Evolutionary conservation across 2,113 vertebrate species (phyloP).

Genomic region (Cryptotis parvus): DNA sequence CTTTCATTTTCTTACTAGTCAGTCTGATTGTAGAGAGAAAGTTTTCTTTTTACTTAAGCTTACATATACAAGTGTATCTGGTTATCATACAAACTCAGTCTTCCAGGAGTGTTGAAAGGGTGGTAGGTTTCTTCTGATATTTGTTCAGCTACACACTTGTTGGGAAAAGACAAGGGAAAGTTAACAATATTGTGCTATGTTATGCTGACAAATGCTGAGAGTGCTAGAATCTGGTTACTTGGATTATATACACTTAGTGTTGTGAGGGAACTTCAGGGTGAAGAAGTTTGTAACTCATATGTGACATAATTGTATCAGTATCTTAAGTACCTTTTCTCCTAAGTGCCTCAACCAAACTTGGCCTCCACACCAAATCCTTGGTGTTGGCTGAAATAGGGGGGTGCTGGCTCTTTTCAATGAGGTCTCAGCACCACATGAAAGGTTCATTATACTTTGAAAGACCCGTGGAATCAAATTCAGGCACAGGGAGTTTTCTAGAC

Average conservation of each 20-base stretch:
- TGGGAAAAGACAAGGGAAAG: background rate
- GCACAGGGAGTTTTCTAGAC: background rate
- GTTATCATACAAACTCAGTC: background rate
- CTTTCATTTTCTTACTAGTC: slow-evolving; percentile 49
- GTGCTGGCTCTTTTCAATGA: background rate
- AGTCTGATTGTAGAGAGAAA: background rate
- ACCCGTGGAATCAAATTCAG: background rate
- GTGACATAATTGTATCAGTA: fast-evolving
- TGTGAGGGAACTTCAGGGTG: background rate
- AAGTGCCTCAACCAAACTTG: background rate
- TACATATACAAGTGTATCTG: background rate
- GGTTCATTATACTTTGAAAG: background rate
- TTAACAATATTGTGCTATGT: background rate
- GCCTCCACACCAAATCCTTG: no score
- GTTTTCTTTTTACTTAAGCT: no score
- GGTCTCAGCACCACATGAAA: background rate
- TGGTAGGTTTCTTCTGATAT: background rate
- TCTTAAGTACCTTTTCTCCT: background rate
- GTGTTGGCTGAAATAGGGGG: background rate
- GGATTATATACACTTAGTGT: background rate
- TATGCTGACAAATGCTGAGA: background rate
- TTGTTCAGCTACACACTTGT: background rate
- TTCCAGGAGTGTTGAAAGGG: background rate
- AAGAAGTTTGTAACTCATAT: background rate
- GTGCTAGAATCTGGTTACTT: background rate